These are phyloP conservation scores for Drosophila prostipennis DNA, from an alignment of 2,888 invertebrate species.

Conservation along the genomic window DNA sequence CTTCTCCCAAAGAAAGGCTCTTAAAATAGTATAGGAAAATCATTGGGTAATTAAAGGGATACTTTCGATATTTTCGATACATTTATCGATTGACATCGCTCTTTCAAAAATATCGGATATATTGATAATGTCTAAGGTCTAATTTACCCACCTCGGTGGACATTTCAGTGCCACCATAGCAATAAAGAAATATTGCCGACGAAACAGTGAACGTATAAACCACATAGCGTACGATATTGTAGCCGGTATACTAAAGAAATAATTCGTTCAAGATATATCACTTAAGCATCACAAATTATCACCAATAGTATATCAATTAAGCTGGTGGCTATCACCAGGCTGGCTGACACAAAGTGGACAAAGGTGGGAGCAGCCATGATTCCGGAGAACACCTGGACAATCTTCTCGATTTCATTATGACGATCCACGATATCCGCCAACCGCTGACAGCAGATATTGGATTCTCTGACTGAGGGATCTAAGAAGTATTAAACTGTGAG, in stretches of 20 bases:
- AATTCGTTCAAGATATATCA: neutral
- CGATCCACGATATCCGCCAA: constrained; percentile 58
- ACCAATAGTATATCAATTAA: constrained; percentile 67
- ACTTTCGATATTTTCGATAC: too few relatives aligned
- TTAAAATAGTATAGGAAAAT: neutral
- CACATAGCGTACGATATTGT: constrained; percentile 65
- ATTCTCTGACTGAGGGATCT: constrained; percentile 21
- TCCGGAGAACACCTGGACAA: constrained; percentile 57
- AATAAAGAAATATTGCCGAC: constrained; percentile 56
- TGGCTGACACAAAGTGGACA: constrained; percentile 61
- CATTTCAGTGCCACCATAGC: constrained; percentile 68
- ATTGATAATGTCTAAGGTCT: too few relatives aligned
- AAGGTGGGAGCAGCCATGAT: constrained; percentile 65
- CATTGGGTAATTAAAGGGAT: too few relatives aligned
- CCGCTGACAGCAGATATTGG: constrained; percentile 50
- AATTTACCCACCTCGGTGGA: constrained; percentile 54
- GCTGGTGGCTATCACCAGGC: constrained; percentile 67
- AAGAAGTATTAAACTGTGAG: neutral
- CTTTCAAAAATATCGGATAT: too few relatives aligned
- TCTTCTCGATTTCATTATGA: constrained; percentile 60
- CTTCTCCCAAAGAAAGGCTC: constrained; percentile 63
- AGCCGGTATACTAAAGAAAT: constrained; percentile 57
- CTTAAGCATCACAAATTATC: neutral
- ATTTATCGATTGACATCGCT: too few relatives aligned
- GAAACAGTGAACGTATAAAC: constrained; percentile 57